These are phyloP conservation scores for Drosophila prostipennis DNA, from an alignment of 2,888 invertebrate genomes.

Conservation along the genomic window DNA sequence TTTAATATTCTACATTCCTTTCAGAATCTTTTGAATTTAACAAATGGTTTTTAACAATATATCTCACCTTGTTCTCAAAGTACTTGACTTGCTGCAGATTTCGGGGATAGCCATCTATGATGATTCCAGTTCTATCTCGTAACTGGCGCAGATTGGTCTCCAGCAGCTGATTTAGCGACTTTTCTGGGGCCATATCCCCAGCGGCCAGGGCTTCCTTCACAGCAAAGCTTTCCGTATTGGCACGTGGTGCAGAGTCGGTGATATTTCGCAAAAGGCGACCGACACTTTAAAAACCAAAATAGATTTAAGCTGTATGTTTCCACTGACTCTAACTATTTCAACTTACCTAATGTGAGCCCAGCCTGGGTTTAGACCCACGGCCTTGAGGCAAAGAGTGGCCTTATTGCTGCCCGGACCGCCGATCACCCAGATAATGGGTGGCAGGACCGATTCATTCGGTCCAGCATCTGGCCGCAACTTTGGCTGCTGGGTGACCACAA, in stretches of 20 bases:
- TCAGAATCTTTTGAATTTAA: too few species aligned
- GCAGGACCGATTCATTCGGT: conserved; percentile 68
- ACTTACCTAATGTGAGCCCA: conserved; percentile 90
- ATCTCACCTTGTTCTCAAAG: conserved; percentile 93
- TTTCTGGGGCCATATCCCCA: conserved; percentile 93
- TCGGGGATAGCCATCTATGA: conserved; percentile 97
- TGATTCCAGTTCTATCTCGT: conserved; percentile 89
- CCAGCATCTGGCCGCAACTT: conserved; percentile 59
- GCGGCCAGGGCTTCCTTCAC: conserved; percentile 89
- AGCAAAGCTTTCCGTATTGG: conserved; percentile 87
- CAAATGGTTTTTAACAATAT: background rate
- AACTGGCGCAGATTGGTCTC: conserved; percentile 88
- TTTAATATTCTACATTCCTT: background rate
- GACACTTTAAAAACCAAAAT: conserved; percentile 85
- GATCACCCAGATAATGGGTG: conserved; percentile 87
- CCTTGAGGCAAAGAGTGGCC: conserved; percentile 90
- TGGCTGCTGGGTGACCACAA: conserved; percentile 75
- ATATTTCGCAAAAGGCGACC: conserved; percentile 91
- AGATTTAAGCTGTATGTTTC: too few species aligned
- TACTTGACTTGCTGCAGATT: conserved; percentile 94
- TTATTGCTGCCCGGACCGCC: conserved; percentile 97
- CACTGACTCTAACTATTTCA: too few species aligned
- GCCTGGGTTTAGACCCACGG: conserved; percentile 88
- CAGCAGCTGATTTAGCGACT: conserved; percentile 91
- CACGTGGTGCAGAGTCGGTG: conserved; percentile 88